Evolutionary conservation across 2,113 vertebrate species (phyloP).

Genomic region (Oplegnathus fasciatus): DNA sequence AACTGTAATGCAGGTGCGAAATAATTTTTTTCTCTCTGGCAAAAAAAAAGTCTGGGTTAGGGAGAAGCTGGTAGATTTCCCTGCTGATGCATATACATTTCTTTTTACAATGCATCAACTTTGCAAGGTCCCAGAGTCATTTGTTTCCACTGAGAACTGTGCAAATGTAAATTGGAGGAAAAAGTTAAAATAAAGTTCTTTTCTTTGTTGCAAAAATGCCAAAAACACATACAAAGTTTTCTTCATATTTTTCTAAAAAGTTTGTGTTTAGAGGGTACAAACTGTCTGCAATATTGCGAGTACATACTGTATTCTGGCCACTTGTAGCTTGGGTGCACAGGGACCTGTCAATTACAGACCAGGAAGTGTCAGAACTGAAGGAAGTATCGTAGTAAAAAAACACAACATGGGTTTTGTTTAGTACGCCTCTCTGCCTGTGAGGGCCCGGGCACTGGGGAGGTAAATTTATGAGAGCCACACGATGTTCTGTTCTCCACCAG

Average conservation of each 20-base stretch:
- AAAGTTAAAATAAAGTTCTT: neutral
- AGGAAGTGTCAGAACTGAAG: conserved; percentile 2
- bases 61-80: conserved; percentile 26
- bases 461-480: conserved; percentile 2
- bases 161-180: conserved; percentile 7
- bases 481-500: neutral
- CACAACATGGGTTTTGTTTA: conserved; percentile 30
- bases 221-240: neutral
- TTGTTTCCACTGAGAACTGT: conserved; percentile 2
- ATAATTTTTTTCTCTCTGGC: conserved; percentile 10
- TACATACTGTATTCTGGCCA: neutral
- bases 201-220: neutral
- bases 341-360: conserved; percentile 6
- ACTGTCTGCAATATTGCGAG: neutral
- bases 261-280: conserved; percentile 5
- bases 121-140: neutral
- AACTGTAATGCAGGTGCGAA: conserved; percentile 30
- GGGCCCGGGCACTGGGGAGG: neutral
- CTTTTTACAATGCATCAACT: conserved; percentile 1
- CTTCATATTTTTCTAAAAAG: neutral
- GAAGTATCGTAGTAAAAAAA: conserved; percentile 8
- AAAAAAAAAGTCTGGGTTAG: neutral
- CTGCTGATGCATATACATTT: conserved; percentile 24
- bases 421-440: neutral
- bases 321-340: neutral